Base-by-base conservation (phyloP, 2,888 invertebrate genomes). In the Desoria tigrina region DNA sequence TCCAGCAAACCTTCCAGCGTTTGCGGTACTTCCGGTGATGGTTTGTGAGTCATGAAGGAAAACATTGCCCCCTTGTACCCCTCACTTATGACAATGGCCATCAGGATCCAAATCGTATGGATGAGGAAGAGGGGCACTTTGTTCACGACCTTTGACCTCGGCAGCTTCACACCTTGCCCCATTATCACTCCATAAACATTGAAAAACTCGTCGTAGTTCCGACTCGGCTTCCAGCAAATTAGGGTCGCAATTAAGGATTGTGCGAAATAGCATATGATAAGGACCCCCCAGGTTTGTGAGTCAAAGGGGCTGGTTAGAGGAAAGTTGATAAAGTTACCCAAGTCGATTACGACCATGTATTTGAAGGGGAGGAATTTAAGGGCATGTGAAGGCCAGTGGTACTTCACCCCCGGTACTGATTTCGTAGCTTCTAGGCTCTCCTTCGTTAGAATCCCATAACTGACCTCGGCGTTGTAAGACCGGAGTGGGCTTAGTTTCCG, bases 31-130 rank as follows among this genome's bases (percentile, higher is more conserved):
- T 24, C 18, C 3, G 66, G 62, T 4, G 39, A 9, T 11, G 66
- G 66, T 16, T 45, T 32, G 18, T 60, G 58, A 16, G 66, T 42
- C 32, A 66, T 24, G 32, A 59, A 66, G 16, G 66, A 62, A 28
- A 63, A 59, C 24, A 66, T 32, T 1, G 62, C 57, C 32, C 66
- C 66, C 18, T 66, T 66, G 50, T 66, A 66, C 1, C 51, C 21
- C 24, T 66, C 58, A 32, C 54, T 63, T 1, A 66, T 18, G 18
- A 58, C 39, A 14, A 66, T 32, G 0, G 59, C 53, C 1, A 50
- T 21, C 23, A 66, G 55, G 26, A 62, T 59, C 66, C 66, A 66
- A 21, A 45, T 18, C 6, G 45, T 18, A 16, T 11, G 56, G 6
- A 45, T 16, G 4, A 45, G 16, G 6, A 45, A 6, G 16, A 6